These are phyloP conservation scores for Formicarius rufipectus DNA, from an alignment of 2,113 vertebrate genomes.

Conservation along the genomic window DNA sequence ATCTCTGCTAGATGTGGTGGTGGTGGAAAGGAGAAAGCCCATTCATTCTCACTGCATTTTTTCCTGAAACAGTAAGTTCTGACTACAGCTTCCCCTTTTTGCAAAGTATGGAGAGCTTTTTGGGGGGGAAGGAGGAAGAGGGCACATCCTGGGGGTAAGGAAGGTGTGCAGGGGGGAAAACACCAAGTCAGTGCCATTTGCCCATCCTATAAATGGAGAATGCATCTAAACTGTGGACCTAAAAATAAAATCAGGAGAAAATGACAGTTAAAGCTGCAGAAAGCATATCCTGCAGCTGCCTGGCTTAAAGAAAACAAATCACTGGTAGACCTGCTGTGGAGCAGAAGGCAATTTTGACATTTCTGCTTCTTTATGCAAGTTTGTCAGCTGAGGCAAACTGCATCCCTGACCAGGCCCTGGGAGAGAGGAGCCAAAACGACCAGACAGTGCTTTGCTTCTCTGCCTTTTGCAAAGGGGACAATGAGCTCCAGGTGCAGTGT, in stretches of 20 bases:
- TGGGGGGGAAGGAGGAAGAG: neutral
- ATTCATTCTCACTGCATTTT: neutral
- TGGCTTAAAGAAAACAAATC: neutral
- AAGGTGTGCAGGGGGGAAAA: neutral
- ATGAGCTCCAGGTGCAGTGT: neutral
- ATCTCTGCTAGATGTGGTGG: neutral
- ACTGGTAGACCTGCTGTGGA: neutral
- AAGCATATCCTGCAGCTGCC: neutral
- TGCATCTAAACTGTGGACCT: neutral
- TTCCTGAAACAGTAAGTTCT: neutral
- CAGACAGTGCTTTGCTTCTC: neutral
- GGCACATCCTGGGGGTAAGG: neutral
- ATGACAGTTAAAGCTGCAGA: neutral
- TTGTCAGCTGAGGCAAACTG: neutral
- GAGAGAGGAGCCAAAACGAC: neutral
- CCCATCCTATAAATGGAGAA: neutral
- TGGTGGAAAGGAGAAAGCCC: neutral
- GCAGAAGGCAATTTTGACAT: neutral
- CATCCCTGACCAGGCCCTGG: neutral
- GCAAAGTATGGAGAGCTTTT: neutral
- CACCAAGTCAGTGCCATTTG: rapidly evolving
- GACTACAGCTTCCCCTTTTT: neutral
- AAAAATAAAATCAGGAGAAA: neutral
- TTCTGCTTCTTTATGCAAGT: neutral
- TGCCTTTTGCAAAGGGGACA: neutral